A percentile compares a stretch with the other conserved stretches of the same genome.
Conservation (phyloP, 2,797 vertebrate genomes). For the Urocyon cinereoargenteus region DNA sequence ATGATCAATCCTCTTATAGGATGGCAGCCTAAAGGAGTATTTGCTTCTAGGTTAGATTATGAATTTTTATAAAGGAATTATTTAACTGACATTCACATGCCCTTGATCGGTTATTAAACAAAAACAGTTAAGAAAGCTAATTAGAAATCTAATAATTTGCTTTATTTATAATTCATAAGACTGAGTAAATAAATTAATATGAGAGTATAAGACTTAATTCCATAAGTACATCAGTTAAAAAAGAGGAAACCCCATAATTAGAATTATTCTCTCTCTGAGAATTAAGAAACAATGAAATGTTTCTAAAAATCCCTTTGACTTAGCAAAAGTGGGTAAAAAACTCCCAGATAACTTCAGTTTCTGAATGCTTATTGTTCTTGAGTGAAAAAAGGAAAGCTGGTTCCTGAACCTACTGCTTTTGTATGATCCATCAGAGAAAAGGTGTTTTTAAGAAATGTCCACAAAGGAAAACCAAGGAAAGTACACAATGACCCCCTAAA, state of each 20-base stretch:
- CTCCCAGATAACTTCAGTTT: neutral
- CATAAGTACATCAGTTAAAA: neutral
- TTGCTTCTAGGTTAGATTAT: neutral
- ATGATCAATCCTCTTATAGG: neutral
- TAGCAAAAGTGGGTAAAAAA: constrained; percentile 24
- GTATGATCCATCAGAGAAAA: neutral
- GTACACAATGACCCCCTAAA: neutral
- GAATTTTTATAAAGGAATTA: constrained; percentile 25
- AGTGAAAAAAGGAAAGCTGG: neutral
- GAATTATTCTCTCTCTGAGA: neutral
- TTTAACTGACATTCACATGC: neutral
- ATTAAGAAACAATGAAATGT: neutral
- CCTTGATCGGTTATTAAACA: constrained; percentile 3
- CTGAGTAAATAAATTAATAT: constrained; percentile 18
- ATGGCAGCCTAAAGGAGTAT: neutral
- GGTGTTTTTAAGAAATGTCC: neutral
- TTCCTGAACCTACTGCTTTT: neutral
- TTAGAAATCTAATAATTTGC: neutral
- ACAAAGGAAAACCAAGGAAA: neutral
- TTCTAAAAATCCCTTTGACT: constrained; percentile 32
- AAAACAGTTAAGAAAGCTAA: neutral
- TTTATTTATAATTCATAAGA: constrained; percentile 63
- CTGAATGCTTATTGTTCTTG: neutral
- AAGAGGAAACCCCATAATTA: neutral
- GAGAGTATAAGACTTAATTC: constrained; percentile 27